Base-by-base conservation (phyloP, 2,888 invertebrate genomes). In the Drosophila rellima region DNA sequence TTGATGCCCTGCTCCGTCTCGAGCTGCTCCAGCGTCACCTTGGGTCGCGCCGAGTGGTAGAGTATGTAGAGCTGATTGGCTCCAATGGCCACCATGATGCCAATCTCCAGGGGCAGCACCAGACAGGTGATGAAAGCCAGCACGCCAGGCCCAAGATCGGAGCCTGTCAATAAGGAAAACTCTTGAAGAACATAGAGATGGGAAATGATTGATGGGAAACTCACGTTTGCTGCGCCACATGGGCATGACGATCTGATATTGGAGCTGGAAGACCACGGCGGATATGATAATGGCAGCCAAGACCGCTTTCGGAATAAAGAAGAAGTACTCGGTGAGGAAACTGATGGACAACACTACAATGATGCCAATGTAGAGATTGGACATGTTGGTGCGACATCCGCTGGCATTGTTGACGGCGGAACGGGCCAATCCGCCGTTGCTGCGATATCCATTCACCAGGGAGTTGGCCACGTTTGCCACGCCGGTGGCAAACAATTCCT, bases 181-280 rank as follows among this genome's bases (percentile, higher is more conserved):
- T 8, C 8, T 15, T 11, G 0, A 15, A 6, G 13, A 15, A 6
- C 13, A 39, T 0, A n/a, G n/a, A 35, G 5, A 11, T 6, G 0
- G 2, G 3, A 8, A n/a, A 4, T 11, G 5, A 2, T 6, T 5
- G 2, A 0, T 3, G 0, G 3, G 2, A 7, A 7, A 94, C 95
- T 95, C 91, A 97, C 97, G 96, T 93, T 97, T 97, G 33, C 96
- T 95, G 77, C 96, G 94, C 97, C 97, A 97, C 95, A 97, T 96
- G 0, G 97, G 96, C 76, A 95, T 94, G 44, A 97, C 94, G 52
- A 97, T 96, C 90, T 95, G 95, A 77, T 96, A 96, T 91, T 97
- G 97, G 2, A 97, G 95, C 96, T 97, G 97, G 92, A 97, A 97
- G 52, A 98, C 94, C 31, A 98, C 98, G 40, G 98, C 98, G 26